phyloP scores from a whole-genome alignment of 2,888 invertebrate genomes.

The Macroteleia sp. region DNA sequence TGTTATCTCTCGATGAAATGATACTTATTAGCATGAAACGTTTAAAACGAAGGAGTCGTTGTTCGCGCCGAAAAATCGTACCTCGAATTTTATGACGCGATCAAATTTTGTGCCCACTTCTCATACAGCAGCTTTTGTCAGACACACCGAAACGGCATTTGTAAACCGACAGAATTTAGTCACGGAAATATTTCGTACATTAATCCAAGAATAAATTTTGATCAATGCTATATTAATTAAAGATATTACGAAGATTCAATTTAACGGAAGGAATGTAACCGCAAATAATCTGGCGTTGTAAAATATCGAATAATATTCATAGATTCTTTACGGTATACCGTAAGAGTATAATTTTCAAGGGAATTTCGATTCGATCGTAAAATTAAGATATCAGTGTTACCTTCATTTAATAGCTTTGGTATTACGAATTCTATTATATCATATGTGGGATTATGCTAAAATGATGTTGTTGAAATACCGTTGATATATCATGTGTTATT shows the following conservation, averaged over 20 bases:
- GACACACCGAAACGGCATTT: too few relatives aligned
- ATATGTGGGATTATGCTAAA: slow-evolving; percentile 52
- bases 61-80: slow-evolving; percentile 3
- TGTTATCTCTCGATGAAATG: slow-evolving; percentile 8
- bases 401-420: slow-evolving; percentile 41
- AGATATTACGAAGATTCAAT: slow-evolving; percentile 11
- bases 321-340: slow-evolving; percentile 22
- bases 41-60: background rate
- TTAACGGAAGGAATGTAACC: slow-evolving; percentile 27
- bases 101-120: background rate
- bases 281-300: slow-evolving; percentile 34
- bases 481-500: slow-evolving; percentile 32
- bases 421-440: slow-evolving; percentile 48
- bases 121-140: background rate
- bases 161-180: too few relatives aligned
- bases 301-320: slow-evolving; percentile 35
- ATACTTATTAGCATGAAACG: slow-evolving; percentile 8
- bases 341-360: slow-evolving; percentile 27
- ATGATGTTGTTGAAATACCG: slow-evolving; percentile 44
- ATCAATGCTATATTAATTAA: slow-evolving; percentile 49
- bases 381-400: slow-evolving; percentile 54
- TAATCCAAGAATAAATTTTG: slow-evolving; percentile 46
- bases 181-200: too few relatives aligned
- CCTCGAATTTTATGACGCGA: slow-evolving; percentile 5
- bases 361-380: slow-evolving; percentile 48